Base-by-base conservation (phyloP, 2,888 invertebrate species). In the Napeogenes sylphis region DNA sequence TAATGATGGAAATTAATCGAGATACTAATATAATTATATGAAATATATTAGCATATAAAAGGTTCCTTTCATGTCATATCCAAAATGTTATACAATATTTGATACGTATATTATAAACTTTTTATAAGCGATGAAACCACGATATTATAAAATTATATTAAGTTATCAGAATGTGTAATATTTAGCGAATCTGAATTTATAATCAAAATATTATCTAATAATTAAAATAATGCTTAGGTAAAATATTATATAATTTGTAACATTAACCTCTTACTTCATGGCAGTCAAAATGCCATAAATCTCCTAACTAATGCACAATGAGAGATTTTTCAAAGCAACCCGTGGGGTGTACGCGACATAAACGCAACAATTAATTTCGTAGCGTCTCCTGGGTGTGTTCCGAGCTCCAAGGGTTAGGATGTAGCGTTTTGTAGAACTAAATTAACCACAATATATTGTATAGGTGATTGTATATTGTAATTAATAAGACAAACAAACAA, bases 351-450 rank as follows among this genome's bases (percentile, higher is more conserved):
- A 82, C 77, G 78, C 78, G 85, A 85, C 86, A 80, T 83, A 82
- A 83, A 82, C 81, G 79, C 77, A 79, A 83, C 88, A 87, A 90
- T 89, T 89, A 89, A 89, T 88, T 84, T 84, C 73, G 77, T 75
- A 80, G 75, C 80, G 78, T 81, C 81, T 82, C 75, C 70, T 71
- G 72, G 73, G 74, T 61, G 64, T 65, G 54, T 67, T 56, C 30
- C 42, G 54, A 58, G 65, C 64, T 64, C 32, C 46, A 69, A 71
- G 58, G 55, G 61, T 53, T 42, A 57, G 59, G 35, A 51, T 3
- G 30, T 30, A 57, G 61, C 56, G 59, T 30, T 5, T 51, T 30
- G 21, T 8, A 51, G 21, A 13, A 46, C 10, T 21, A 21, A 51
- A 51, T 21, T 51, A 51, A 51, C 21, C 21, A 8, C 8, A 30